Evolutionary conservation across 2,888 invertebrate species (phyloP).

Genomic region (Chorisops tibialis): DNA sequence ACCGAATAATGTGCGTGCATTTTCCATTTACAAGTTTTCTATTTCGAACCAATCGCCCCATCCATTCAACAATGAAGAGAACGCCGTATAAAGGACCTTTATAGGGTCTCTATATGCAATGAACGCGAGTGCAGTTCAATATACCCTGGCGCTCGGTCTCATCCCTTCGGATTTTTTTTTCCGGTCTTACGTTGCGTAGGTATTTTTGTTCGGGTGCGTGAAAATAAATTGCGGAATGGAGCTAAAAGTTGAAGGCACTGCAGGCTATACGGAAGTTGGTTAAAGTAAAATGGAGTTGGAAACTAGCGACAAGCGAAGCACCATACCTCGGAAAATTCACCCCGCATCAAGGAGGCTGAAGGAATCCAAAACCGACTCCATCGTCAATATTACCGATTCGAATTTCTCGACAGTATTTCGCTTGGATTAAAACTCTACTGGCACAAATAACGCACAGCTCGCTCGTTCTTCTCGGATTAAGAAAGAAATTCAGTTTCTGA

Average conservation of each 20-base stretch:
- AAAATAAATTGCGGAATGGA: background rate
- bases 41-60: conserved; percentile 32
- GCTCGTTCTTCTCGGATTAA: too few relatives aligned
- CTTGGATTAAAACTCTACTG: too few relatives aligned
- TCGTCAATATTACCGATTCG: too few relatives aligned
- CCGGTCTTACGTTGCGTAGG: conserved; percentile 20
- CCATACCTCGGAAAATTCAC: too few relatives aligned
- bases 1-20: conserved; percentile 15
- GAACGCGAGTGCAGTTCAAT: conserved; percentile 18
- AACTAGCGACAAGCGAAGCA: too few relatives aligned
- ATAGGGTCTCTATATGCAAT: background rate
- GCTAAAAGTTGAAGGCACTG: background rate
- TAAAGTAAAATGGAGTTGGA: too few relatives aligned
- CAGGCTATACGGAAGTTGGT: too few relatives aligned
- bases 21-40: conserved; percentile 28
- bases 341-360: too few relatives aligned
- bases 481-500: too few relatives aligned
- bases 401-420: too few relatives aligned
- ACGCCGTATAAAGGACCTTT: conserved; percentile 27
- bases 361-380: too few relatives aligned
- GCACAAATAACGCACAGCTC: too few relatives aligned
- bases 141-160: conserved; percentile 1
- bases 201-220: conserved; percentile 15
- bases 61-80: conserved; percentile 27
- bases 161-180: background rate